Evolutionary conservation across 1,140 invertebrate species (phyloP), one percentile per base, ranked within the genome.

Genomic region (Cotesia typhae): DNA sequence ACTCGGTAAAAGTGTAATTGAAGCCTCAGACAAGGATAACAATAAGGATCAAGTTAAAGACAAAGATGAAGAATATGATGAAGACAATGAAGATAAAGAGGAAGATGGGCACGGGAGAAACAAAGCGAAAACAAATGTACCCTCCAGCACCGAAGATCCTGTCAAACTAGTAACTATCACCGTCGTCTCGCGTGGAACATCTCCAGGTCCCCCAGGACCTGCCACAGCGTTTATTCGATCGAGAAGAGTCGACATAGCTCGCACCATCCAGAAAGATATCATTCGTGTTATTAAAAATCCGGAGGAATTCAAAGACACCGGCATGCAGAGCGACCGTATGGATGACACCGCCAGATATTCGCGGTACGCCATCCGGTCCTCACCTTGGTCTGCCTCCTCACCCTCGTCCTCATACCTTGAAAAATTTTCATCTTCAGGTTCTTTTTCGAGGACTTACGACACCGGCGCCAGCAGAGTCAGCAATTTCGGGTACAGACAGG

Each of bases 131-230:
- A 47, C 6, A 9, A 47, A 47, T 47, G 10, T 47, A 47, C 41
- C 6, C 35, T 7, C 20, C 57, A 17, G 52, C 41, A 12, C 28
- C 28, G 6, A 28, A 14, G 28, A 72, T 10, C 59, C 38, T 38
- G 67, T 38, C 14, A 65, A 28, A 12, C 47, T 71, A 67, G 35
- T 57, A 4, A 89, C 89, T 1, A 78, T 94, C 4, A 88, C 88
- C 4, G 89, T 94, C 17, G 86, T 93, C 0, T 93, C 92, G 0
- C 87, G 94, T 75, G 91, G 90, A 51, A 95, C 93, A 1, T 94
- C 93, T 6, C 94, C 93, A 1, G 92, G 91, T 0, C 89, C 92
- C 1, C 91, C 92, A 1, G 89, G 90, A n/a, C 89, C 90, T 12
- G 90, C 90, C 6, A 82, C 28, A 28, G 28, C 82, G 0, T 91